Percentiles rank a stretch among this genome's conserved stretches.
phyloP scores from a whole-genome alignment of 92 coral and sea anemone species.

The Phenganax stokvisi region DNA sequence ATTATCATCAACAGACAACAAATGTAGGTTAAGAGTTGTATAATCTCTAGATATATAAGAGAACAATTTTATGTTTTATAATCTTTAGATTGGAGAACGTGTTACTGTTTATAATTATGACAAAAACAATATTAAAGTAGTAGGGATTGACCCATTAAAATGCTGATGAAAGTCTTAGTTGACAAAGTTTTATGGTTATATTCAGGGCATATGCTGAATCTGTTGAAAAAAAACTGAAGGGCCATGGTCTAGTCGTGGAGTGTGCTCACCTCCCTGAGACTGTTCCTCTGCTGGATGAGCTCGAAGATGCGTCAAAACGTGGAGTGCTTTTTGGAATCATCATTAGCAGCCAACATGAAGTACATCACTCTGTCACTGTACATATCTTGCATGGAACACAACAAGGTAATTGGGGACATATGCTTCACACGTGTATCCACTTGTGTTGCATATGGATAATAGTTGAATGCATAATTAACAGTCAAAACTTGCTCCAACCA shows the following conservation, averaged over 20 bases:
- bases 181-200: not conserved
- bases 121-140: not conserved
- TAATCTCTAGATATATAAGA: not conserved
- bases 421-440: not conserved
- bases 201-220: slow-evolving; percentile 88
- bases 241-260: slow-evolving; percentile 81
- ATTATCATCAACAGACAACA: slow-evolving; percentile 82
- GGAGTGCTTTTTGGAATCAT: slow-evolving; percentile 90
- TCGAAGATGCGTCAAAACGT: slow-evolving; percentile 82
- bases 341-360: slow-evolving; percentile 90
- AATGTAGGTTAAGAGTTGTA: slow-evolving; percentile 46
- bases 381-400: slow-evolving; percentile 95
- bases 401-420: slow-evolving; percentile 64
- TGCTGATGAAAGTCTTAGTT: not conserved
- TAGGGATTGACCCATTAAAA: not conserved
- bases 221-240: slow-evolving; percentile 73
- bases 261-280: slow-evolving; percentile 72
- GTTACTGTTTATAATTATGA: not conserved
- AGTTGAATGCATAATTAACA: not conserved
- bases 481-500: not conserved
- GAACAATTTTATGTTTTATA: too few species aligned
- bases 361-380: slow-evolving; percentile 94
- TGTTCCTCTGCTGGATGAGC: slow-evolving; percentile 64
- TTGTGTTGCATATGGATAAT: not conserved
- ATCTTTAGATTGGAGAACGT: too few species aligned